Percentiles rank a stretch among this genome's conserved stretches.
Conservation (phyloP, 2,888 invertebrate genomes). For the Eremobia ochroleuca region DNA sequence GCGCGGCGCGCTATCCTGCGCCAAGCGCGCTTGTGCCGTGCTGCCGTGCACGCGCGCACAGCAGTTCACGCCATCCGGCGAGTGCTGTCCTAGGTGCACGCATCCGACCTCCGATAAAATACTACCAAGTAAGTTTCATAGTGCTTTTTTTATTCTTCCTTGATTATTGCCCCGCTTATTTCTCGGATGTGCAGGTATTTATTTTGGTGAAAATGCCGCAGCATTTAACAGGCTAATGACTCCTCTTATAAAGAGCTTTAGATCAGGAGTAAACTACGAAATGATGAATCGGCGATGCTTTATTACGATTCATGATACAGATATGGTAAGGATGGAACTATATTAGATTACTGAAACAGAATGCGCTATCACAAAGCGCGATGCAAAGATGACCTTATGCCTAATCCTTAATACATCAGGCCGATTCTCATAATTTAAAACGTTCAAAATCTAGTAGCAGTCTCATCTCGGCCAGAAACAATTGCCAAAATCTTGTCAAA, state of each 20-base stretch:
- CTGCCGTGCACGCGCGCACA: constrained; percentile 94
- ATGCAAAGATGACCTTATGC: too few relatives aligned
- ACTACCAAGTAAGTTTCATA: constrained; percentile 81
- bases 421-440: too few relatives aligned
- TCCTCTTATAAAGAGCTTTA: not conserved
- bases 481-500: too few relatives aligned
- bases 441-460: too few relatives aligned
- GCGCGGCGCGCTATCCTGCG: constrained; percentile 93
- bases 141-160: not conserved
- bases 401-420: not conserved
- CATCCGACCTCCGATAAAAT: constrained; percentile 89
- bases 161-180: too few relatives aligned
- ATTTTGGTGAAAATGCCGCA: not conserved
- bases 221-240: not conserved
- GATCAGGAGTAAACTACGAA: not conserved
- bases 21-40: constrained; percentile 97
- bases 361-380: not conserved
- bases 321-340: not conserved
- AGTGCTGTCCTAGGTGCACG: constrained; percentile 94
- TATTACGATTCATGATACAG: not conserved
- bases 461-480: too few relatives aligned
- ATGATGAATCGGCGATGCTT: not conserved
- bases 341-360: not conserved
- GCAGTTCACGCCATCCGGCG: constrained; percentile 93
- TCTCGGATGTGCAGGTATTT: too few relatives aligned